Evolutionary conservation across 2,888 invertebrate species (phyloP), one percentile per base, ranked within the genome.

Genomic region (Clostera curtula): DNA sequence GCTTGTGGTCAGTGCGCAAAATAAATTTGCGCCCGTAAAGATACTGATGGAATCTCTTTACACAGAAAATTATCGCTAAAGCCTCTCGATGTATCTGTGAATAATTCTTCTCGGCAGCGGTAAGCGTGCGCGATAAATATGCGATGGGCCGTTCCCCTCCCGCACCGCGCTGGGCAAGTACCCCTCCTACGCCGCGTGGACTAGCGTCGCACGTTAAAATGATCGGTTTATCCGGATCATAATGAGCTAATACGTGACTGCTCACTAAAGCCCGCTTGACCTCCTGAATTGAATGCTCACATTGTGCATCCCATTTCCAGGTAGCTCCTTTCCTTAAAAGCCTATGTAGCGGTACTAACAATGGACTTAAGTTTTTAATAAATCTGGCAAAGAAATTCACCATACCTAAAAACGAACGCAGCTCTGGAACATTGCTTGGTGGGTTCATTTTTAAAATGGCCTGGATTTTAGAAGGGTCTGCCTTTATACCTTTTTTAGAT

Each of bases 111-210:
- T 15, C 15, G 6, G 15, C 15, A 4, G 15, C 4, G 15, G 4
- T 15, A 5, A 15, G 6, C 4, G 15, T 15, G 4, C 15, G 15
- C 6, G 49, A 51, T 3, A 32, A 41, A 22, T 40, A 57, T 0
- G 39, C 40, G 2, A 52, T 32, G 4, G 48, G 45, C 4, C 43
- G 47, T 29, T 50, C 48, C 9, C 43, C 47, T 25, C 24, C 33
- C 2, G 16, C 25, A 1, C 23, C 21, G 3, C 17, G 35, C 29
- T 47, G 51, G 7, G 44, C 12, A 2, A 56, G 33, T 6, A 48
- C 49, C 3, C 28, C 31, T 0, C 40, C 35, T 0, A 47, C 5
- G 0, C 45, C 40, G 2, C 28, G 28, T 21, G 40, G 25, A 15
- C 45, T 44, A 4, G 36, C 43, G 25, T 46, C 49, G 14, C 39